Conservation (phyloP, 2,888 invertebrate species). For the Heliconius sara region DNA sequence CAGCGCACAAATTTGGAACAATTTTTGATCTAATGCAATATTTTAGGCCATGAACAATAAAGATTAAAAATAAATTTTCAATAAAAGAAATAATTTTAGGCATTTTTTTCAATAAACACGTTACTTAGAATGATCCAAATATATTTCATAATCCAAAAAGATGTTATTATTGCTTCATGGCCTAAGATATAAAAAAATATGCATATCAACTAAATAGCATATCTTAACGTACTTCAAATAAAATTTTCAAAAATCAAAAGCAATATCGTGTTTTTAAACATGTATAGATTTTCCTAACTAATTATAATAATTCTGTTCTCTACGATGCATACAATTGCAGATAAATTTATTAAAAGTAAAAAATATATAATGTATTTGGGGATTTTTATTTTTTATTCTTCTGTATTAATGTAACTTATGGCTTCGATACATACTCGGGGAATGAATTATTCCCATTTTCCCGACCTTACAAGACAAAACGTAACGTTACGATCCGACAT, state of each 20-base stretch:
- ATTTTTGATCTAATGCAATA: slow-evolving; percentile 48
- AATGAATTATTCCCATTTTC: no score
- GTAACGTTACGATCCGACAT: no score
- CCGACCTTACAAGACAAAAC: no score
- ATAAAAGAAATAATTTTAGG: neutral
- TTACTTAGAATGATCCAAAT: neutral
- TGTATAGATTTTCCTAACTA: slow-evolving; percentile 37
- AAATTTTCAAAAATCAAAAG: slow-evolving; percentile 33
- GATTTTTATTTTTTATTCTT: slow-evolving; percentile 11
- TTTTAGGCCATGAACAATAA: slow-evolving; percentile 42
- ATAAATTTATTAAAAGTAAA: slow-evolving; percentile 44
- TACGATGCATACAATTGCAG: slow-evolving; percentile 36
- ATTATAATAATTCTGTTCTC: slow-evolving; percentile 41
- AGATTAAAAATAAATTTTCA: slow-evolving; percentile 29
- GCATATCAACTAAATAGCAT: slow-evolving; percentile 63
- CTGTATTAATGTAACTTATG: no score
- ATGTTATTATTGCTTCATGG: slow-evolving; percentile 39
- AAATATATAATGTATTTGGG: slow-evolving; percentile 13
- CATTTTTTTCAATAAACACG: neutral
- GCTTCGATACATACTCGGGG: no score
- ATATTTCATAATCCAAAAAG: neutral
- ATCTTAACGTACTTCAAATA: slow-evolving; percentile 49
- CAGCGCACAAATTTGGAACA: slow-evolving; percentile 66
- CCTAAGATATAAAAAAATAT: slow-evolving; percentile 46
- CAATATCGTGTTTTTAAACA: slow-evolving; percentile 30